phyloP scores from a whole-genome alignment of 2,888 invertebrate genomes.

The Apamea anceps region DNA sequence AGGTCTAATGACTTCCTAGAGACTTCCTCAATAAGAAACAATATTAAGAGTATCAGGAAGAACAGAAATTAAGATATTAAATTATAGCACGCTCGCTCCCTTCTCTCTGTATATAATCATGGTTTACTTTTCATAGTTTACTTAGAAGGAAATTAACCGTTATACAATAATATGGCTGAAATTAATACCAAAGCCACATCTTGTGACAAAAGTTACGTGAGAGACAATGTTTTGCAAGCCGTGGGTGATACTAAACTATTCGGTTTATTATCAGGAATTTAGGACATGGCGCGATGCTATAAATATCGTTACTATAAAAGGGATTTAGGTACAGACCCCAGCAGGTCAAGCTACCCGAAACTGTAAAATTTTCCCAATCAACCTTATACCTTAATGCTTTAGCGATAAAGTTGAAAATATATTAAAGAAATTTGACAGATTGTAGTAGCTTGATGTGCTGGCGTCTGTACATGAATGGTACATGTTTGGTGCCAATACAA shows the following conservation, averaged over 20 bases:
- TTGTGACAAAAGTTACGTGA: constrained; percentile 58
- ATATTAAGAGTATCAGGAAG: constrained; percentile 58
- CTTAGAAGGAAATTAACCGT: constrained; percentile 55
- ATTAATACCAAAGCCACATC: constrained; percentile 59
- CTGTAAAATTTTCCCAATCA: too few species aligned
- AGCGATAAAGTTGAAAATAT: too few species aligned
- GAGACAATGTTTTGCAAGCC: constrained; percentile 41
- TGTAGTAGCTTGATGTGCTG: too few species aligned
- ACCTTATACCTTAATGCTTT: too few species aligned
- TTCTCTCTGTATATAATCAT: constrained; percentile 49
- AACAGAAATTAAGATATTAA: constrained; percentile 54
- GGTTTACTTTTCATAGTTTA: constrained; percentile 51
- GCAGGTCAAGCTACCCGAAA: too few species aligned
- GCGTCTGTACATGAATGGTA: too few species aligned
- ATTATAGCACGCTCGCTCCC: constrained; percentile 46
- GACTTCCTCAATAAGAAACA: constrained; percentile 51
- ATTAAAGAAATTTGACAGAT: too few species aligned
- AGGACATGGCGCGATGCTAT: not conserved
- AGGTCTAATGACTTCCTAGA: constrained; percentile 50
- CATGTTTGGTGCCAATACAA: constrained; percentile 1
- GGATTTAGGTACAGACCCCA: not conserved
- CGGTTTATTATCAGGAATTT: constrained; percentile 6
- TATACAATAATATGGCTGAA: constrained; percentile 54
- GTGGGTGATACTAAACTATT: constrained; percentile 20
- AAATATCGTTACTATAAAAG: not conserved